A percentile compares a stretch with the other conserved stretches of the same genome.
These are phyloP conservation scores for Thalpophila matura DNA, from an alignment of 2,888 invertebrate genomes.

Conservation along the genomic window DNA sequence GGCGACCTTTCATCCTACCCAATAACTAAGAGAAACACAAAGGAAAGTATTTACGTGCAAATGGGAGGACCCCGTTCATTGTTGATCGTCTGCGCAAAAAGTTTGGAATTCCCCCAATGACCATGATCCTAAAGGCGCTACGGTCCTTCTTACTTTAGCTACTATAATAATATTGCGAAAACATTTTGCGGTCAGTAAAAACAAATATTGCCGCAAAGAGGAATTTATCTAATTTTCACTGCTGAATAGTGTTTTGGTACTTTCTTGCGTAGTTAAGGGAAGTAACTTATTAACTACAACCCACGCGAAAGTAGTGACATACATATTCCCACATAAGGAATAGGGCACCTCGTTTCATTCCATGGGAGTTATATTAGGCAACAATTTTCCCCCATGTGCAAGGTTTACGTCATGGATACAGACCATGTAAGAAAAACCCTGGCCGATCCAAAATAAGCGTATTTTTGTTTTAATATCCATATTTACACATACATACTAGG, in stretches of 20 bases:
- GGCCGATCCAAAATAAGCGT: too few species aligned
- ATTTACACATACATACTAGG: too few species aligned
- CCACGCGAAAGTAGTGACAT: constrained; percentile 23
- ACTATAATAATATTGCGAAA: constrained; percentile 32
- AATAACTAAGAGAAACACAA: constrained; percentile 27
- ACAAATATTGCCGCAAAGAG: constrained; percentile 23
- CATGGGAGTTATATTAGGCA: neutral
- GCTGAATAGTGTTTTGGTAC: constrained; percentile 35
- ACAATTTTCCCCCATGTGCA: too few species aligned
- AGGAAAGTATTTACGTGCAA: constrained; percentile 28
- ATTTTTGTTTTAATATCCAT: too few species aligned
- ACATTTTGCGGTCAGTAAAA: constrained; percentile 45
- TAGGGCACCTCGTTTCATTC: constrained; percentile 3
- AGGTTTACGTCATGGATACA: too few species aligned
- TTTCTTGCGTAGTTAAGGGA: constrained; percentile 8
- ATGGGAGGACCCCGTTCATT: constrained; percentile 27
- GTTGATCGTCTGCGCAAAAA: constrained; percentile 47
- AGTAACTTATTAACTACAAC: constrained; percentile 20
- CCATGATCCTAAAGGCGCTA: constrained; percentile 39
- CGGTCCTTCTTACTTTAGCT: constrained; percentile 16
- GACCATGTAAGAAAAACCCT: too few species aligned
- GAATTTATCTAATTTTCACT: constrained; percentile 50
- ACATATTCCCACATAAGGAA: constrained; percentile 1
- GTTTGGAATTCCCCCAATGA: constrained; percentile 38
- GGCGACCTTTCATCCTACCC: constrained; percentile 1